Percentiles rank a stretch among this genome's conserved stretches.
phyloP scores from a whole-genome alignment of 2,797 vertebrate genomes.

The Tenualosa thibaudeaui region DNA sequence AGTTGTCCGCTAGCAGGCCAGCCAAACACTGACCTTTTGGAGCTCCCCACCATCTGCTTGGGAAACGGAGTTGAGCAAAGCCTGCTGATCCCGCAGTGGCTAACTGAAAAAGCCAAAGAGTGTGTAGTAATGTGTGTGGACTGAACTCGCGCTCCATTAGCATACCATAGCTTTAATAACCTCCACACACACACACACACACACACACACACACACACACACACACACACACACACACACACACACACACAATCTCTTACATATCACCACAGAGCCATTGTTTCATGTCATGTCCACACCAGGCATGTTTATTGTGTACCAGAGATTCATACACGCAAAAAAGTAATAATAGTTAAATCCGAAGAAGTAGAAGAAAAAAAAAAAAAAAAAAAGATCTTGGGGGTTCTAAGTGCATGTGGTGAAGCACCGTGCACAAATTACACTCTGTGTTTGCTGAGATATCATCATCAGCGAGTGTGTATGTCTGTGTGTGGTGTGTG shows the following conservation, averaged over 20 bases:
- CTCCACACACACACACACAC: neutral
- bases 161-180: neutral
- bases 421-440: neutral
- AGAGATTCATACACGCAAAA: neutral
- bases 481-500: conserved; percentile 22
- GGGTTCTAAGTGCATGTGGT: neutral
- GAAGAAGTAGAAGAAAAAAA: no score
- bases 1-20: conserved; percentile 49
- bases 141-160: neutral
- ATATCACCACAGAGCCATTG: neutral
- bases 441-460: neutral
- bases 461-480: neutral
- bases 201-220: neutral
- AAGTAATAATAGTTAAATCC: conserved; percentile 5
- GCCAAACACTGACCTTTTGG: conserved; percentile 57
- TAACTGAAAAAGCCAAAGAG: neutral
- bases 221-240: neutral
- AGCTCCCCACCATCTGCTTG: conserved; percentile 56
- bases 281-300: neutral
- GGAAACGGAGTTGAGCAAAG: conserved; percentile 14
- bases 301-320: neutral
- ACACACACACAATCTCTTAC: neutral
- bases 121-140: neutral
- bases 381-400: no score
- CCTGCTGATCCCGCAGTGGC: neutral